Base-by-base conservation (phyloP, 2,888 invertebrate genomes). In the Schrankia costaestrigalis region DNA sequence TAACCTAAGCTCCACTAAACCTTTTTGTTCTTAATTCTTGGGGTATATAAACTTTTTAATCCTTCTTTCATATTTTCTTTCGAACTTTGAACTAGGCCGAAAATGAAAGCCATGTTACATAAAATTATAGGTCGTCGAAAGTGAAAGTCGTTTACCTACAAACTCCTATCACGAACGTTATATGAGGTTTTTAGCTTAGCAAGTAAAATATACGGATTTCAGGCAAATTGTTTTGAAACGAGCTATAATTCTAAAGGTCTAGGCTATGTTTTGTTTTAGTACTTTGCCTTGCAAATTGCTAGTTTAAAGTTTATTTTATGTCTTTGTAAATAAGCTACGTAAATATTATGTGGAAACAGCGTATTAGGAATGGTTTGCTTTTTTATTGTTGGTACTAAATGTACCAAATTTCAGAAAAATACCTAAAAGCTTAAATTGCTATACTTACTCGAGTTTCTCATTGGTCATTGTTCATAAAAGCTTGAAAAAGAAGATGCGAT, bases 111-210 rank as follows among this genome's bases (percentile, higher is more conserved):
- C 31, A 37, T 50, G 44, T 56, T 56, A 51, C 51, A 45, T 50
- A 42, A 52, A 57, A 57, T 63, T 60, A 57, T 56, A 47, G 56
- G 51, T 45, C 58, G 49, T 48, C 39, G 60, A 71, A 71, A 72
- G 56, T 45, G 65, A 71, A 70, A 70, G 66, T 68, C 65, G 63
- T 61, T 63, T 55, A 42, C 46, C 41, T 34, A 47, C 50, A 41
- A 41, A 48, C 43, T 39, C 46, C 53, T 47, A 56, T 54, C 61
- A 57, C 59, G 57, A 68, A 69, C 62, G 60, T 51, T 63, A 48
- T 55, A 56, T 47, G 46, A 49, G 45, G 45, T 36, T 42, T 58
- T 38, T 47, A 55, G 53, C 43, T 41, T 50, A 46, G 35, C 41
- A 38, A 53, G 48, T 49, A 41, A 52, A 46, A 32, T 34, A 34